These are phyloP conservation scores for Diachasmimorpha longicaudata DNA, from an alignment of 1,140 invertebrate species.

Conservation along the genomic window DNA sequence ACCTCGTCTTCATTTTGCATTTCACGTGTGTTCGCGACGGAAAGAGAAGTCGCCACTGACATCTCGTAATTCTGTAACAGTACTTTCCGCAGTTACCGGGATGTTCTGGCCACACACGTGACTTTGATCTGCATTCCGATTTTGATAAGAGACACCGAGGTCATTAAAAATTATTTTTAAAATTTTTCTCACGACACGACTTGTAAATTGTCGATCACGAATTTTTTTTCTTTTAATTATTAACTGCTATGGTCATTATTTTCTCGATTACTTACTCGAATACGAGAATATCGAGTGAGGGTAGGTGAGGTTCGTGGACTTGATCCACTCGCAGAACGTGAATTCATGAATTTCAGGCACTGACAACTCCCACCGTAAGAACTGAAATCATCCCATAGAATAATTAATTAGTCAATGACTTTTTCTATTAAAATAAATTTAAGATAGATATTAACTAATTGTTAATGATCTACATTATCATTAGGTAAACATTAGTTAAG, in stretches of 20 bases:
- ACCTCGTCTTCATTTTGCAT: neutral
- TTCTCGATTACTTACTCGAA: constrained; percentile 65
- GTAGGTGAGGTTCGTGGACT: constrained; percentile 65
- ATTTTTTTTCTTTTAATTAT: too few relatives aligned
- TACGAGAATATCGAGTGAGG: constrained; percentile 72
- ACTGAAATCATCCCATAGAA: constrained; percentile 57
- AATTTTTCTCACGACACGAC: too few relatives aligned
- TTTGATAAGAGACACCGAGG: too few relatives aligned
- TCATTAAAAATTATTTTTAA: too few relatives aligned
- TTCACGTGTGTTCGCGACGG: neutral
- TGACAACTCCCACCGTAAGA: constrained; percentile 68
- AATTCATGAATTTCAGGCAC: constrained; percentile 70
- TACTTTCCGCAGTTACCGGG: neutral
- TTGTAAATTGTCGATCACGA: too few relatives aligned
- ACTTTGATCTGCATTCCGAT: neutral
- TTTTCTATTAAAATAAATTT: too few relatives aligned
- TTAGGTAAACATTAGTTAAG: too few relatives aligned
- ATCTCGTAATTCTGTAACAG: neutral
- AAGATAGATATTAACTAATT: too few relatives aligned
- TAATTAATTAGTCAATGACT: neutral
- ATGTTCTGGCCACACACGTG: neutral
- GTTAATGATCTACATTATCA: too few relatives aligned
- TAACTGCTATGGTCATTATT: neutral
- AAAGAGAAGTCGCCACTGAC: neutral
- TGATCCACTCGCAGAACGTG: constrained; percentile 72